These are phyloP conservation scores for Halictus ligatus DNA, from an alignment of 2,888 invertebrate genomes.

Conservation along the genomic window DNA sequence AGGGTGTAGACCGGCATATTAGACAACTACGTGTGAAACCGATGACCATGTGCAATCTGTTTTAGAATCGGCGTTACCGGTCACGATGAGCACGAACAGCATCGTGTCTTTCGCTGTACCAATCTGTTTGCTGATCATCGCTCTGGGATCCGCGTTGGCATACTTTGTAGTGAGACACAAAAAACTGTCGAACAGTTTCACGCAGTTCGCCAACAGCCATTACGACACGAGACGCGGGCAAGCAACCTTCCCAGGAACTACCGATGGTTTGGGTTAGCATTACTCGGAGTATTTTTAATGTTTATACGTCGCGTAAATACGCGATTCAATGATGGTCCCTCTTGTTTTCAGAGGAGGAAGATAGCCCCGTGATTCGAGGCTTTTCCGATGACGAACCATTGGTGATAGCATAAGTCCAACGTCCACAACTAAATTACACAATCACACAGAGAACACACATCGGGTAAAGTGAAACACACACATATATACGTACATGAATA, in stretches of 20 bases:
- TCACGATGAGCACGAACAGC: conserved; percentile 79
- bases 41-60: neutral
- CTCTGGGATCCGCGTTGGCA: conserved; percentile 87
- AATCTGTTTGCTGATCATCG: conserved; percentile 85
- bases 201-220: conserved; percentile 92
- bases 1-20: neutral
- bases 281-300: neutral
- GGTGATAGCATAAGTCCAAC: conserved; percentile 90
- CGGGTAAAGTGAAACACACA: conserved; percentile 23
- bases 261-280: conserved; percentile 88
- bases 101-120: conserved; percentile 86
- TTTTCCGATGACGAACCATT: conserved; percentile 97
- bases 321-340: neutral
- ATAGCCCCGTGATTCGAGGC: conserved; percentile 94
- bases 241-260: conserved; percentile 90
- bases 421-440: conserved; percentile 29
- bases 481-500: conserved; percentile 41
- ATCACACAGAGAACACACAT: conserved; percentile 23
- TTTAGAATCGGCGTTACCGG: conserved; percentile 55
- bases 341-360: conserved; percentile 89
- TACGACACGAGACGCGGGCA: conserved; percentile 95
- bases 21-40: neutral
- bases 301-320: neutral
- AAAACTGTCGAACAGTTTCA: conserved; percentile 91
- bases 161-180: conserved; percentile 89